Evolutionary conservation across 2,888 invertebrate genomes (phyloP), one percentile per base, ranked within the genome.

Genomic region (Glomeris marginata): DNA sequence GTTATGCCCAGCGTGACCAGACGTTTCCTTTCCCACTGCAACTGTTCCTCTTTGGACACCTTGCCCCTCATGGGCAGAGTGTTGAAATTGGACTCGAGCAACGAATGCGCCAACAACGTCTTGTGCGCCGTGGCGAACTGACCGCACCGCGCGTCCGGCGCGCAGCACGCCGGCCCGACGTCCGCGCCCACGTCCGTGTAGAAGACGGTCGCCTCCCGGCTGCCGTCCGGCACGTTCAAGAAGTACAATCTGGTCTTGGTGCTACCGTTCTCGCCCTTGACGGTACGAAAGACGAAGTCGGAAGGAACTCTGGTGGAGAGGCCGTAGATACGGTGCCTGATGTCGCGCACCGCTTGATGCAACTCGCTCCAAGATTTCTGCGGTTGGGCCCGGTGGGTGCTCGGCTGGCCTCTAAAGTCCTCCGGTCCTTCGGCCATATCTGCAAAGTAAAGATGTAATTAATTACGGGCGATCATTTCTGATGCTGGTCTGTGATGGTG

Each of bases 1-100:
- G 90, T 90, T 50, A 95, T 92, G 1, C 49, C 66, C 81, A 86
- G 88, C 0, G 85, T 84, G 0, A 90, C 83, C 40, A 91, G 76
- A 49, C 95, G 75, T 69, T 92, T 91, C 22, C 95, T 70, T 66
- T 95, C 95, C 74, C 88, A 81, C 53, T 91, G 72, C 47, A 95
- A 67, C 65, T 91, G 88, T 64, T 92, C 91, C 64, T 94, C 94
- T 35, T 84, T 74, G 0, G 87, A 86, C 73, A 80, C 77, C 61
- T 76, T 72, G 48, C 75, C 74, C 1, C 73, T 70, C 2, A 52
- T 49, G 45, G 78, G 71, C 0, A 76, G 74, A 33, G 77, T 75
- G 51, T 78, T 76, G 64, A 77, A 76, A 60, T 76, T 83, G 0
- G 83, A 80, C 64, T 88, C 88, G 53, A 90, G 77, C 21, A 88